Base-by-base conservation (phyloP, 1,140 invertebrate species). In the Homarus americanus region DNA sequence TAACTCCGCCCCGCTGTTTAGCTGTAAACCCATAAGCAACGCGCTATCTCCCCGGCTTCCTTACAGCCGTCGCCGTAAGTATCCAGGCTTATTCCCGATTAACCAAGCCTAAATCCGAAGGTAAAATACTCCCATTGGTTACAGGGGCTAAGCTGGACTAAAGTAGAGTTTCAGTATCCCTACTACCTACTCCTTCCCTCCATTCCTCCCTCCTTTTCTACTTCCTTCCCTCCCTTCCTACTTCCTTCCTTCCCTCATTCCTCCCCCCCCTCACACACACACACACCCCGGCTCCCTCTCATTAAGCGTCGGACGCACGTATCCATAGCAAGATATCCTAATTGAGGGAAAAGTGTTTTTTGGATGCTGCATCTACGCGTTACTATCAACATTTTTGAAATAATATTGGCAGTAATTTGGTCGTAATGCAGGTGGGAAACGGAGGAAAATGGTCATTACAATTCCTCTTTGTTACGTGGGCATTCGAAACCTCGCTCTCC, bases 341-440 rank as follows among this genome's bases (percentile, higher is more conserved):
- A 90, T 83, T 83, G 88, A 84, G 80, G 80, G 69, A 44, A 90
- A 90, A 90, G 63, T 66, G 79, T 83, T 82, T 83, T 83, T 40
- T 83, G 88, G 69, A 78, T 73, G 88, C 53, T 83, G 80, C 72
- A 66, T 58, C 87, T 36, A 63, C 44, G 80, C 72, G 72, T 84
- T 84, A 90, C 44, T 78, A 90, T 90, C 80, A 72, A 78, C 88
- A 83, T 90, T 90, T 90, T 90, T 90, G 88, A 90, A 90, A 90
- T 90, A 84, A 90, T 90, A 90, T 90, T 90, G 88, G 80, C 88
- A 83, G 88, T 90, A 83, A 90, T 90, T 83, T 66, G 80, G 80
- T 63, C 82, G 88, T 90, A 90, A 90, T 90, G 88, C 88, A 90
- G 88, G 88, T 90, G 88, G 88, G 75, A 84, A 90, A 90, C 41